Evolutionary conservation across 2,113 vertebrate species (phyloP).

Genomic region (Heptranchias perlo): DNA sequence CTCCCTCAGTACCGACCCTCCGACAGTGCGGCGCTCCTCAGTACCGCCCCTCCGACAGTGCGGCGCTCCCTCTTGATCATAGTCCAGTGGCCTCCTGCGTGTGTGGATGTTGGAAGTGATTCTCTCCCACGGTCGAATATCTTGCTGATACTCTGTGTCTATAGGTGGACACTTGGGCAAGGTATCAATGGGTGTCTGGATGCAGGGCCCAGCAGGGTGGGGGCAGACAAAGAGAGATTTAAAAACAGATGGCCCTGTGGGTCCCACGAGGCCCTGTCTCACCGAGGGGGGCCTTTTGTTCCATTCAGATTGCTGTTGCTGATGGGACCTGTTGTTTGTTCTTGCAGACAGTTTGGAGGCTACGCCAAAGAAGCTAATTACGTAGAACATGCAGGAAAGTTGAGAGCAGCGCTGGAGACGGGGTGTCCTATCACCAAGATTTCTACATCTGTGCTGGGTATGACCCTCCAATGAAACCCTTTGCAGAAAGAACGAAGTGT

Average conservation of each 20-base stretch:
- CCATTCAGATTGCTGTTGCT: background rate
- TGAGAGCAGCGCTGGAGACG: slow-evolving; percentile 68
- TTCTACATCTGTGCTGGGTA: slow-evolving; percentile 80
- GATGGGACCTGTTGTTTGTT: background rate
- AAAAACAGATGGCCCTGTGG: background rate
- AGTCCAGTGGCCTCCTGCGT: too few relatives aligned
- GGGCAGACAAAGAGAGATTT: background rate
- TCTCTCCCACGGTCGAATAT: background rate
- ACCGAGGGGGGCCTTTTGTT: background rate
- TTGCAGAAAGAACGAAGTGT: slow-evolving; percentile 80
- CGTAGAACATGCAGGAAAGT: slow-evolving; percentile 61
- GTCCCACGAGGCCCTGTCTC: too few relatives aligned
- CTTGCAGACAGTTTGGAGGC: slow-evolving; percentile 80
- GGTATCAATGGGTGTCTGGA: background rate
- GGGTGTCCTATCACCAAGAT: slow-evolving; percentile 64
- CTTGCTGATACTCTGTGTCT: background rate
- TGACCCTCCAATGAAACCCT: slow-evolving; percentile 80
- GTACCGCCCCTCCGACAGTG: too few relatives aligned
- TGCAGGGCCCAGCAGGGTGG: background rate
- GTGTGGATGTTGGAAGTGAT: background rate
- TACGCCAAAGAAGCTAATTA: slow-evolving; percentile 79
- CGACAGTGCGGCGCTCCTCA: too few relatives aligned
- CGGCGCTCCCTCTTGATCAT: too few relatives aligned
- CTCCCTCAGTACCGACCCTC: too few relatives aligned
- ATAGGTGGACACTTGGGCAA: too few relatives aligned